A percentile compares a stretch with the other conserved stretches of the same genome.
Conservation (phyloP, 2,888 invertebrate species). For the Watsonalla binaria region DNA sequence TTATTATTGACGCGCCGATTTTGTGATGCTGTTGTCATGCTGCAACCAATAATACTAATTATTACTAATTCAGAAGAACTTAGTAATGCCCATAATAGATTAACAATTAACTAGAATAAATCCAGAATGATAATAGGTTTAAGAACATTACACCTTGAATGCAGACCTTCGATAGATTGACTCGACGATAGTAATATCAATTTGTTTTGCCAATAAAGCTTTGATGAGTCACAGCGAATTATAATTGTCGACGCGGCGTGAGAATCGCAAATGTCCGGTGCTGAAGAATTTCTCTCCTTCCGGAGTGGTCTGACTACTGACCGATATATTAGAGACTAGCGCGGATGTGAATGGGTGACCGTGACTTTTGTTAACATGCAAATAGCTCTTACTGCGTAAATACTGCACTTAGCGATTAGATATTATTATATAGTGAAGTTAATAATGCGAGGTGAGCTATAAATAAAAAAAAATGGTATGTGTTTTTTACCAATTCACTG, state of each 20-base stretch:
- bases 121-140: no score
- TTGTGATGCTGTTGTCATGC: no score
- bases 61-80: no score
- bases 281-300: constrained; percentile 44
- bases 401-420: no score
- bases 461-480: no score
- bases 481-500: no score
- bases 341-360: background rate
- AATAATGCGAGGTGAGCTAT: no score
- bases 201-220: background rate
- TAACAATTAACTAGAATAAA: no score
- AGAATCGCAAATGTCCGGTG: constrained; percentile 32
- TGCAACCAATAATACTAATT: no score
- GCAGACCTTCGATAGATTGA: background rate
- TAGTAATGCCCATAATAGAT: no score
- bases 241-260: constrained; percentile 28
- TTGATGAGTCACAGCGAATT: constrained; percentile 20
- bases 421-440: no score
- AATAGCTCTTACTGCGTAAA: background rate
- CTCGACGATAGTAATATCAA: background rate
- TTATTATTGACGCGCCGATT: no score
- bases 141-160: background rate
- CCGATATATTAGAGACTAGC: background rate
- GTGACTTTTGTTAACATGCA: background rate
- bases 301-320: constrained; percentile 20